Conservation (phyloP, 1,140 invertebrate genomes). For the Eubasilissa regina region DNA sequence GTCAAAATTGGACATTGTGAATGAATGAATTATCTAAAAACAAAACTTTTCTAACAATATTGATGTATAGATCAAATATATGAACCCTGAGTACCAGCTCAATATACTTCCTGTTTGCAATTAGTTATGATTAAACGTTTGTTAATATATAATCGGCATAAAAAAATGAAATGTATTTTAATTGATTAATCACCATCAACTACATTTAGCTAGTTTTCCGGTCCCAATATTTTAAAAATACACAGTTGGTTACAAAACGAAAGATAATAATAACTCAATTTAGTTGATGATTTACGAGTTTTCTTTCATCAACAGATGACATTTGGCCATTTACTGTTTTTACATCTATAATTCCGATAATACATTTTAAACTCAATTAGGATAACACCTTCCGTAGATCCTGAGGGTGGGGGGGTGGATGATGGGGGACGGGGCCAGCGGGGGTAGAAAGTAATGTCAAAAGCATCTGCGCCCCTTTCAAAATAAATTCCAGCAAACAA, state of each 20-base stretch:
- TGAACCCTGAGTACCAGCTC: too few species aligned
- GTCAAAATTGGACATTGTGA: too few species aligned
- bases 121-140: too few species aligned
- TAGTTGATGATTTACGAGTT: not conserved
- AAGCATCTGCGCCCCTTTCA: constrained; percentile 56
- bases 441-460: constrained; percentile 48
- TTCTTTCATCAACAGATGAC: not conserved
- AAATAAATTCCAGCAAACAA: constrained; percentile 56
- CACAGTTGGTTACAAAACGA: not conserved
- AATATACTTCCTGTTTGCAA: too few species aligned
- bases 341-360: constrained; percentile 23
- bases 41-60: too few species aligned
- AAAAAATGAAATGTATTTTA: too few species aligned
- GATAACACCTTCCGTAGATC: constrained; percentile 31
- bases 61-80: too few species aligned
- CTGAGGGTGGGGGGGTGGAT: not conserved
- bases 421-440: not conserved
- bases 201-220: too few species aligned
- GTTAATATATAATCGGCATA: too few species aligned
- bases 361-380: constrained; percentile 38
- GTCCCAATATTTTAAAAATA: not conserved
- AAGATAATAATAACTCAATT: not conserved
- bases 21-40: too few species aligned
- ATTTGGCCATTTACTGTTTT: not conserved
- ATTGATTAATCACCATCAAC: too few species aligned